These are phyloP conservation scores for Ptychadena robeensis DNA, from an alignment of 2,797 vertebrate species.

Conservation along the genomic window DNA sequence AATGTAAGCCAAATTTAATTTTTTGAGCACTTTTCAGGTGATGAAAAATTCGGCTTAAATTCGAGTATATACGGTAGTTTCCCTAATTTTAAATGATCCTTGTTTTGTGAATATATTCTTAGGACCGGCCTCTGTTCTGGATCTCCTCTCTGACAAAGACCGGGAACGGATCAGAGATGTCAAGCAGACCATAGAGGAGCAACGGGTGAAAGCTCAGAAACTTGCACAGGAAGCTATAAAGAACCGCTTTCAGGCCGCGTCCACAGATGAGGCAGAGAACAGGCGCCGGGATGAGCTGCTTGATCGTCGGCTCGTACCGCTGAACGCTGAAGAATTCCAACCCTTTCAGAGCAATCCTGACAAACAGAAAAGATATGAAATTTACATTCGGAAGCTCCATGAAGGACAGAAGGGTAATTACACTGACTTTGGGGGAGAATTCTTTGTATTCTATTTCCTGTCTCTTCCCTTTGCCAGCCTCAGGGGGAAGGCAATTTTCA, in stretches of 20 bases:
- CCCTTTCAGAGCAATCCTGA: constrained; percentile 87
- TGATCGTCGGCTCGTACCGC: constrained; percentile 25
- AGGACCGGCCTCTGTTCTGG: constrained; percentile 89
- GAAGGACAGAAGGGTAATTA: constrained; percentile 82
- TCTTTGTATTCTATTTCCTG: too few relatives aligned
- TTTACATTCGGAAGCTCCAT: constrained; percentile 80
- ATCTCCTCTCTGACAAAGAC: constrained; percentile 86
- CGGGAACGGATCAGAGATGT: constrained; percentile 80
- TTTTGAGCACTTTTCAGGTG: too few relatives aligned
- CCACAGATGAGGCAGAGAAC: constrained; percentile 51
- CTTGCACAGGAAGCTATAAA: constrained; percentile 68
- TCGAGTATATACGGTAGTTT: too few relatives aligned
- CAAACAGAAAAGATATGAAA: constrained; percentile 91
- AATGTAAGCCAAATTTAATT: too few relatives aligned
- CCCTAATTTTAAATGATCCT: too few relatives aligned
- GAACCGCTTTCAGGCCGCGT: constrained; percentile 63
- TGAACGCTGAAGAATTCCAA: constrained; percentile 79
- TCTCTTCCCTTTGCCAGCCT: too few relatives aligned
- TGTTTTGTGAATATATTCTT: neutral
- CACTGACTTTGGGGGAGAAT: neutral
- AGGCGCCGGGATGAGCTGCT: constrained; percentile 68
- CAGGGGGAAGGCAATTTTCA: too few relatives aligned
- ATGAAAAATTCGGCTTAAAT: too few relatives aligned
- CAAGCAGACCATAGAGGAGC: constrained; percentile 72
- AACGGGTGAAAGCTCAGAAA: constrained; percentile 64